Base-by-base conservation (phyloP, 2,113 vertebrate species). In the Halichoeres trimaculatus region DNA sequence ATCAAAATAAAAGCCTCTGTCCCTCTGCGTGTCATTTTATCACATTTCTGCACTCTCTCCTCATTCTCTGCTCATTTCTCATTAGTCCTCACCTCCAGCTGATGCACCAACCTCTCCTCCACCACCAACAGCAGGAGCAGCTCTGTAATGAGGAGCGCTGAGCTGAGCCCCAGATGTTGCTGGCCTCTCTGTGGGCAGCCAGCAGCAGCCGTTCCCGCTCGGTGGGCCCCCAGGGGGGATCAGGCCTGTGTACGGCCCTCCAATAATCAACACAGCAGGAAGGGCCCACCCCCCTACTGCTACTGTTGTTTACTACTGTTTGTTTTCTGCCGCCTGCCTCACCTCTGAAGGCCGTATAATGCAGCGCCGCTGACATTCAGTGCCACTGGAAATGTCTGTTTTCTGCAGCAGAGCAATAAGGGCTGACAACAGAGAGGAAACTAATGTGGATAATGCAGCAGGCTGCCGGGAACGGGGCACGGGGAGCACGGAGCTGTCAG, bases 231-330 rank as follows among this genome's bases (percentile, higher is more conserved):
- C 41, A 5, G 38, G 56, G 48, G 67, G 57, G 53, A 55, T 54
- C 60, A 20, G 69, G 73, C 64, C 74, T 83, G 80, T 91, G 90
- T 90, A 89, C 84, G 79, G 79, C 90, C 80, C 81, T 86, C 85
- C 84, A 91, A 91, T 88, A 91, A 91, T 88, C 91, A 91, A 68
- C 85, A 53, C 88, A 81, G 88, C 83, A 68, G 90, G 89, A 70
- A n/a, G 48, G 26, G 57, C 78, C 61, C 56, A 16, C 77, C 62
- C 81, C 90, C 45, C 90, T 55, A 50, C 74, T 52, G 86, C 76
- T 78, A 60, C 87, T 84, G 83, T 84, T 91, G 86, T 92, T 92
- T 90, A 91, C 89, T 78, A 45, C 87, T 90, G 89, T 89, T 91
- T 90, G 83, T 74, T 61, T 75, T 90, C 67, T 78, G 70, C 63